Evolutionary conservation across 2,113 vertebrate species (phyloP), one percentile per base, ranked within the genome.

Genomic region (Tinamus guttatus): DNA sequence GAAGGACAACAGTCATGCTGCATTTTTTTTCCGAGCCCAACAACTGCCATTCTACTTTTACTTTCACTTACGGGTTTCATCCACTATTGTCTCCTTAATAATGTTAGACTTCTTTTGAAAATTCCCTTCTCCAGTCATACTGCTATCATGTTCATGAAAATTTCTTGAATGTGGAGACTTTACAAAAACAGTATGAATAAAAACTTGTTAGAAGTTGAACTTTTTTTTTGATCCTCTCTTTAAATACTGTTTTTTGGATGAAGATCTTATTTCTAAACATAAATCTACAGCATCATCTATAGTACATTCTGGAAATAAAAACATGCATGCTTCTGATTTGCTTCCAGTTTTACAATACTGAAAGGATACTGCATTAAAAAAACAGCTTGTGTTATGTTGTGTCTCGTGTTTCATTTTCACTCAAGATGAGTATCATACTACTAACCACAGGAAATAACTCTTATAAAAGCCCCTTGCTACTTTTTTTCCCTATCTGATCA

Each of bases 161-260:
- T 54, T 89, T 51, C 70, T 60, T 80, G 92, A 86, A 21, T 64
- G 87, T 96, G 96, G 15, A 81, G 69, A 71, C 97, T 98, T 91
- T 0, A 51, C n/a, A 59, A 58, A 87, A 56, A 75, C 45, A 25
- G 5, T 1, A 3, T 6, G 38, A 69, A 18, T 8, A 93, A 86
- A 71, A 86, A 8, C 13, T 43, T 84, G 4, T 52, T 59, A 79
- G 41, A 75, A 90, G 78, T 78, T 9, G 15, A 80, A 43, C 4
- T 34, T 14, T 27, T 79, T 79, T 22, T 69, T 49, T 19, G 45
- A 10, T 40, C 34, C 6, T 51, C 20, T 24, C 28, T 5, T 17
- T 10, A 71, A 71, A 17, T 22, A 34, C 1, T 58, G 28, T 43
- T 34, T 11, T 65, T 59, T 52, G 5, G 8, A 4, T 58, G 3